Conservation (phyloP, 92 coral and sea anemone genomes). For the Parazoanthus atlanticus region DNA sequence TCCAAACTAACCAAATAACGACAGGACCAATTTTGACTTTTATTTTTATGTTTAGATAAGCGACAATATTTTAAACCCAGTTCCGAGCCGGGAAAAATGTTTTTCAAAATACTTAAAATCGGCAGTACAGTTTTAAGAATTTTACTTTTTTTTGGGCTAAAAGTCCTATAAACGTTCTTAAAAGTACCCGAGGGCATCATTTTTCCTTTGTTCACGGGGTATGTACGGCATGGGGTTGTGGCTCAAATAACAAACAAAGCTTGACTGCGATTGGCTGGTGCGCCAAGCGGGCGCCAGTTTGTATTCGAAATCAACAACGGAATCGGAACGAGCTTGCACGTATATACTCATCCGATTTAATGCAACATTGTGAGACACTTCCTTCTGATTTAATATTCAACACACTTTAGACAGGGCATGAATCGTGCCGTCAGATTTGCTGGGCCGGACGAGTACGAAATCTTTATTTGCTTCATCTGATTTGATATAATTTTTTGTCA, state of each 20-base stretch:
- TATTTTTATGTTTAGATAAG: too few relatives aligned
- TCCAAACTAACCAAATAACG: too few relatives aligned
- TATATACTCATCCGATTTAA: background rate
- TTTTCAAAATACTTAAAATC: too few relatives aligned
- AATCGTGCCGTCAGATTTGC: conserved; percentile 26
- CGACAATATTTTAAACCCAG: too few relatives aligned
- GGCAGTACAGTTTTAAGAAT: too few relatives aligned
- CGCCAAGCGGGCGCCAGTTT: conserved; percentile 29
- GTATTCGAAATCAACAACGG: conserved; percentile 39
- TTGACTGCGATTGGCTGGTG: conserved; percentile 22
- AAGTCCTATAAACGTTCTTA: too few relatives aligned
- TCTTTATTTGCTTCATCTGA: background rate
- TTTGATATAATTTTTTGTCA: background rate
- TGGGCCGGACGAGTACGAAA: conserved; percentile 22
- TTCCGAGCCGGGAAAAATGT: too few relatives aligned
- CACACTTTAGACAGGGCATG: conserved; percentile 13
- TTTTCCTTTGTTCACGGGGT: background rate
- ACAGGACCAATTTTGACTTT: too few relatives aligned
- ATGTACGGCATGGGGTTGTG: conserved; percentile 8
- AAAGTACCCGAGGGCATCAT: background rate
- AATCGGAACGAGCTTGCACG: background rate
- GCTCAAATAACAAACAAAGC: background rate
- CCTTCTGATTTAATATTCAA: conserved; percentile 32
- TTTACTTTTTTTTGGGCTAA: too few relatives aligned
- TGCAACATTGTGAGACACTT: background rate